A percentile compares a stretch with the other conserved stretches of the same genome.
Conservation (phyloP, 1,140 invertebrate species). For the Frieseomelitta varia region DNA sequence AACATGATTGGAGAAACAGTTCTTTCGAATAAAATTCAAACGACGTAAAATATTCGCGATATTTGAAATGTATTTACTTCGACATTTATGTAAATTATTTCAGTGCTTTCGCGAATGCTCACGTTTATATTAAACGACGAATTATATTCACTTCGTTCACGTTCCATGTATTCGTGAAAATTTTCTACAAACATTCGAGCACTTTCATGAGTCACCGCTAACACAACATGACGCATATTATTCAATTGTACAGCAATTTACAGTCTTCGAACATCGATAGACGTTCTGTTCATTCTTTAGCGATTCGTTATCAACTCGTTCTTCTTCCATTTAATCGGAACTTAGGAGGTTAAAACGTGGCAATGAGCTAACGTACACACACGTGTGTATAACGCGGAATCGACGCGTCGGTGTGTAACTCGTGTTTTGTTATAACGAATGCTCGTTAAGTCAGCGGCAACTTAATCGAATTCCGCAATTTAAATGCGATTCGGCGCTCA, state of each 20-base stretch:
- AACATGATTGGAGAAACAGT: no score
- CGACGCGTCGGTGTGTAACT: neutral
- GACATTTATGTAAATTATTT: no score
- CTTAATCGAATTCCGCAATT: slow-evolving; percentile 16
- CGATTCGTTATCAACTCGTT: neutral
- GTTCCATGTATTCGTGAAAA: no score
- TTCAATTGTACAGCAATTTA: neutral
- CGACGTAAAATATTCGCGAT: no score
- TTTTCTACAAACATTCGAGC: neutral
- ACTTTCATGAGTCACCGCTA: neutral
- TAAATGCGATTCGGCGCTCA: neutral
- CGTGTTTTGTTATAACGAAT: neutral
- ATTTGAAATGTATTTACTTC: no score
- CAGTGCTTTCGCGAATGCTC: neutral
- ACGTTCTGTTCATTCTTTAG: neutral
- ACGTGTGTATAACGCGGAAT: no score
- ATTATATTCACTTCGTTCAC: neutral
- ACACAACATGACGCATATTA: neutral
- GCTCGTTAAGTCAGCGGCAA: slow-evolving; percentile 12
- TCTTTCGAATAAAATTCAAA: no score
- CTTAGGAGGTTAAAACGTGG: neutral
- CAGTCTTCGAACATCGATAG: neutral
- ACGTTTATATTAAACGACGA: neutral
- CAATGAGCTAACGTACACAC: neutral
- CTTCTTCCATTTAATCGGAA: neutral